Conservation (phyloP, 2,113 vertebrate species). For the Rhinichthys klamathensis region DNA sequence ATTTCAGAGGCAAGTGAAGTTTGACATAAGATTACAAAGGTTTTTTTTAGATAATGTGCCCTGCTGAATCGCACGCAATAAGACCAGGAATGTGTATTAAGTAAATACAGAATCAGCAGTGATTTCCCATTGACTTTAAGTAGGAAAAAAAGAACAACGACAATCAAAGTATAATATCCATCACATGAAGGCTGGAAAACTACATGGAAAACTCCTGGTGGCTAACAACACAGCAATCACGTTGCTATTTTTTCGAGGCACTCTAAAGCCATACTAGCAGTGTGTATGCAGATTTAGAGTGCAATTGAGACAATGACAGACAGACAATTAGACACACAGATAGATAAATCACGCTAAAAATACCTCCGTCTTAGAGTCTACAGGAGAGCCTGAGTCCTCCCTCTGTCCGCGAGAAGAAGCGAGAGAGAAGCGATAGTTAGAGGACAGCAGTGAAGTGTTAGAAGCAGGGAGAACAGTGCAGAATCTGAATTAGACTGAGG, state of each 20-base stretch:
- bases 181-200: conserved; percentile 8
- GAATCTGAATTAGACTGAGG: conserved; percentile 58
- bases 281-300: conserved; percentile 22
- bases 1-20: neutral
- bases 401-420: conserved; percentile 65
- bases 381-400: conserved; percentile 75
- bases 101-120: neutral
- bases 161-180: neutral
- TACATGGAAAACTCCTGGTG: conserved; percentile 13
- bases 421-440: conserved; percentile 55
- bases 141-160: neutral
- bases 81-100: neutral
- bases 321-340: conserved; percentile 43
- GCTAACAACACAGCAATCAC: conserved; percentile 21
- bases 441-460: conserved; percentile 49
- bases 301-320: conserved; percentile 41
- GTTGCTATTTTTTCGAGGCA: conserved; percentile 21
- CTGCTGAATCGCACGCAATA: neutral
- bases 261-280: conserved; percentile 33
- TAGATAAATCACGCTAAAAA: conserved; percentile 64
- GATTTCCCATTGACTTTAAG: conserved; percentile 7
- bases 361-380: conserved; percentile 81
- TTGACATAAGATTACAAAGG: neutral
- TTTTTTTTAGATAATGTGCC: neutral
- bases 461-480: conserved; percentile 50